Base-by-base conservation (phyloP, 2,113 vertebrate genomes). In the Proterorhinus semilunaris region DNA sequence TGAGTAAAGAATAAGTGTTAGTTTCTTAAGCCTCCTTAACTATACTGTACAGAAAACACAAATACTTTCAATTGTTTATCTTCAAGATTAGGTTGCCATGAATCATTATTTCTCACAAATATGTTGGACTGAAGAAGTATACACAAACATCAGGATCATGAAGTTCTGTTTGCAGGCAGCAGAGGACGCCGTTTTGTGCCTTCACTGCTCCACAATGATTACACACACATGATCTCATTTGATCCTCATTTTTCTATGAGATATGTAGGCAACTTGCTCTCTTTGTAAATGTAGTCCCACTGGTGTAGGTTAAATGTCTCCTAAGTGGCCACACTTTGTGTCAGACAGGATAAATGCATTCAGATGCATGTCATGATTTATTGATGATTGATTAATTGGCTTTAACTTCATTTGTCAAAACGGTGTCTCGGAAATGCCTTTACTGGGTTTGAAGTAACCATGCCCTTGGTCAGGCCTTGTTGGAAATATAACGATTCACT, bases 381-480 rank as follows among this genome's bases (percentile, higher is more conserved):
- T 36, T 36, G 4, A 36, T 36, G 27, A 36, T 3, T 36, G 27
- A 36, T 36, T 36, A 36, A 36, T 36, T 36, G 27, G 27, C 27
- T 36, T 36, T 36, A 36, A 36, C 27, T 36, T 36, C 27, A 36
- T 36, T 3, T 36, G 27, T 36, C 27, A 36, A 36, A 36, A 5
- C 27, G 27, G 3, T 36, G 27, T 36, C 27, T 36, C 2, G 27
- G 27, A 36, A 36, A 50, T 50, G 49, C 49, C 49, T 50, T 6
- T 6, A 50, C 11, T 50, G 48, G 6, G 13, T 13, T 50, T 13
- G 11, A 50, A 13, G 48, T 11, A 50, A 50, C 47, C 64, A 58
- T 16, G 16, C 50, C 66, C 58, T 43, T 76, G 71, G 57, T 58
- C 52, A 71, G 53, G 71, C 83, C 80, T 86, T 78, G 73, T 76